phyloP scores from a whole-genome alignment of 1,140 invertebrate genomes.

The Drosophila pachea region DNA sequence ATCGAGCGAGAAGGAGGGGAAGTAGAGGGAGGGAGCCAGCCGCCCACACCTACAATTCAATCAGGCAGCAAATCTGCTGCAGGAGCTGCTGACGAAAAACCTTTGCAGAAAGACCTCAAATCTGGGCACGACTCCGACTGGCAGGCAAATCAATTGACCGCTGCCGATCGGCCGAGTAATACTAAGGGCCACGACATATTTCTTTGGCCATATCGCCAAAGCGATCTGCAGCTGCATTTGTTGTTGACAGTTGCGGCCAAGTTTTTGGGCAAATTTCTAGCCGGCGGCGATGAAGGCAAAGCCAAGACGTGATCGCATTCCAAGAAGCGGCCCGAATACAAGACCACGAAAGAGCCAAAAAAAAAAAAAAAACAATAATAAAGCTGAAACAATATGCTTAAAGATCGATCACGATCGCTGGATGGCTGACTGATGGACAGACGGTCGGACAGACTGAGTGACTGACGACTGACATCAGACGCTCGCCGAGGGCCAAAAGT shows the following conservation, averaged over 20 bases:
- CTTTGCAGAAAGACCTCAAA: slow-evolving; percentile 11
- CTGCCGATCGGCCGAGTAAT: too few species aligned
- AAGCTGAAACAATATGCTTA: slow-evolving; percentile 8
- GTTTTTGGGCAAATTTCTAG: slow-evolving; percentile 44
- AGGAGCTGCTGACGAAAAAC: slow-evolving; percentile 41
- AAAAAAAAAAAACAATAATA: slow-evolving; percentile 42
- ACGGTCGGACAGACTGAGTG: too few species aligned
- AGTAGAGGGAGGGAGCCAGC: slow-evolving; percentile 15
- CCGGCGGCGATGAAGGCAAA: slow-evolving; percentile 21
- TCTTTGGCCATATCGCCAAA: neutral
- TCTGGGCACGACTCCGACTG: slow-evolving; percentile 25
- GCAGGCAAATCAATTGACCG: slow-evolving; percentile 46
- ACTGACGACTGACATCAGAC: slow-evolving; percentile 59
- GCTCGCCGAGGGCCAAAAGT: slow-evolving; percentile 20
- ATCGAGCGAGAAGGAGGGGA: neutral
- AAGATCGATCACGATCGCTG: slow-evolving; percentile 64
- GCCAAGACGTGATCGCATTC: slow-evolving; percentile 58
- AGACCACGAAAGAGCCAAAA: too few species aligned
- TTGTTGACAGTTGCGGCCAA: slow-evolving; percentile 64
- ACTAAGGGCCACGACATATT: slow-evolving; percentile 38
- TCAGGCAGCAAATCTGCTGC: slow-evolving; percentile 30
- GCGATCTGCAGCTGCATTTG: slow-evolving; percentile 42
- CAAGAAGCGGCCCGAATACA: slow-evolving; percentile 30
- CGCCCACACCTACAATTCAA: slow-evolving; percentile 34
- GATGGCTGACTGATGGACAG: too few species aligned